Evolutionary conservation across 92 coral and sea anemone species (phyloP).

Genomic region (Parazoanthus darwini): DNA sequence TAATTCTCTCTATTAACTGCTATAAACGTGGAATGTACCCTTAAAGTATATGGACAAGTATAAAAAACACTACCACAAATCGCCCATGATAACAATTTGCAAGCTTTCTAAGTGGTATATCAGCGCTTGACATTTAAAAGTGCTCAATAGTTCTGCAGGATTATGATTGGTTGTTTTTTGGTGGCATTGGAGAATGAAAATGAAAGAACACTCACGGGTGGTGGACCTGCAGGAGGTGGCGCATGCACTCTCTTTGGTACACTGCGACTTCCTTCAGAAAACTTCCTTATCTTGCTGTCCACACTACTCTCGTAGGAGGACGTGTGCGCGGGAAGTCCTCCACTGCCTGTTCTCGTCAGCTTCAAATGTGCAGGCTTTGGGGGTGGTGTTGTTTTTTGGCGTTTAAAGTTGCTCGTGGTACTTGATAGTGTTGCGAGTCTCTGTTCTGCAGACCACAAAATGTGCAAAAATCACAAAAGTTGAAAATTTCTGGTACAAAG

Average conservation of each 20-base stretch:
- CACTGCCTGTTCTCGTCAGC: slow-evolving; percentile 59
- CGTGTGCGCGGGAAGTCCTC: slow-evolving; percentile 28
- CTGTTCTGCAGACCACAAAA: slow-evolving; percentile 10
- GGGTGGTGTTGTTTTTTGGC: slow-evolving; percentile 73
- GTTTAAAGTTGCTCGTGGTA: slow-evolving; percentile 64
- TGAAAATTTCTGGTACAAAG: no score
- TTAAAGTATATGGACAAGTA: no score
- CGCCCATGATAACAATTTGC: no score
- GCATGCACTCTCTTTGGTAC: slow-evolving; percentile 37
- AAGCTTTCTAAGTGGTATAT: no score
- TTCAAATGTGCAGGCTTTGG: slow-evolving; percentile 88
- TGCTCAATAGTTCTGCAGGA: background rate
- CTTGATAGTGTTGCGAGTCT: slow-evolving; percentile 67
- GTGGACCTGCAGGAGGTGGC: slow-evolving; percentile 87
- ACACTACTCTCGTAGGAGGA: slow-evolving; percentile 21
- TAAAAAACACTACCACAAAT: no score
- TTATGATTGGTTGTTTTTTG: background rate
- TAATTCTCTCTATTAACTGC: no score
- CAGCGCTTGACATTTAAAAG: no score
- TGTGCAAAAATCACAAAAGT: no score
- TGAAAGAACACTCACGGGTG: slow-evolving; percentile 56
- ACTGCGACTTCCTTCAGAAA: slow-evolving; percentile 58
- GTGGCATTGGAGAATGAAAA: background rate
- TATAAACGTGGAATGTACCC: no score
- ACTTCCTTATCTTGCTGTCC: slow-evolving; percentile 54